phyloP scores from a whole-genome alignment of 2,888 invertebrate genomes.

The Apantesis nais region DNA sequence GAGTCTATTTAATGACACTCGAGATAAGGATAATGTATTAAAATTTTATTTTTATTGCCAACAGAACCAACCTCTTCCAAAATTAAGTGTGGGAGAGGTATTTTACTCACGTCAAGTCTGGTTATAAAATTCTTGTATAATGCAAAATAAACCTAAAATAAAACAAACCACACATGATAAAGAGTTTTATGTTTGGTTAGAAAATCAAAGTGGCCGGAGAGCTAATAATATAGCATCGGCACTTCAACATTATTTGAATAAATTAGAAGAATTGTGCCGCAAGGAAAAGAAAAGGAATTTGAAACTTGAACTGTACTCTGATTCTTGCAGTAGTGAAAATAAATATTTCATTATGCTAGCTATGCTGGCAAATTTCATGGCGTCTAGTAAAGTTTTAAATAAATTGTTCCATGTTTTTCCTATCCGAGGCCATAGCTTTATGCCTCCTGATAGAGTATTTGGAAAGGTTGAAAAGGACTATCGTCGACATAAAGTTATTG shows the following conservation, averaged over 20 bases:
- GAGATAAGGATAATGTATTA: conserved; percentile 2
- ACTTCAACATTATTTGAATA: neutral
- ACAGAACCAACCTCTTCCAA: too few relatives aligned
- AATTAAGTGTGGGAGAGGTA: conserved; percentile 6
- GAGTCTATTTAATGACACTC: neutral
- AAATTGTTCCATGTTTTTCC: too few relatives aligned
- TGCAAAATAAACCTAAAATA: neutral
- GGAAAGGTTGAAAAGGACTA: neutral
- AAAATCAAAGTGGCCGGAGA: neutral
- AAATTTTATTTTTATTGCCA: too few relatives aligned
- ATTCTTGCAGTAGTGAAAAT: conserved; percentile 4
- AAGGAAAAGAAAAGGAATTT: neutral
- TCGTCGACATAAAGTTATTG: neutral
- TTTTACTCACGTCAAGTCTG: conserved; percentile 8
- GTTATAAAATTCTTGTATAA: conserved; percentile 4
- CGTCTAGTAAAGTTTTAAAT: neutral
- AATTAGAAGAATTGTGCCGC: neutral
- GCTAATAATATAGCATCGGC: conserved; percentile 2
- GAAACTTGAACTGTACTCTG: neutral
- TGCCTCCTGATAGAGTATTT: neutral
- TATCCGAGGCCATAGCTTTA: conserved; percentile 6
- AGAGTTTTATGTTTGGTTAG: conserved; percentile 2
- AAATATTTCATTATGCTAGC: neutral
- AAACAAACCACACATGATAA: neutral
- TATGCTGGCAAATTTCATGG: neutral